A percentile compares a stretch with the other conserved stretches of the same genome.
phyloP scores from a whole-genome alignment of 2,113 vertebrate species.

The Ciconia stormi region DNA sequence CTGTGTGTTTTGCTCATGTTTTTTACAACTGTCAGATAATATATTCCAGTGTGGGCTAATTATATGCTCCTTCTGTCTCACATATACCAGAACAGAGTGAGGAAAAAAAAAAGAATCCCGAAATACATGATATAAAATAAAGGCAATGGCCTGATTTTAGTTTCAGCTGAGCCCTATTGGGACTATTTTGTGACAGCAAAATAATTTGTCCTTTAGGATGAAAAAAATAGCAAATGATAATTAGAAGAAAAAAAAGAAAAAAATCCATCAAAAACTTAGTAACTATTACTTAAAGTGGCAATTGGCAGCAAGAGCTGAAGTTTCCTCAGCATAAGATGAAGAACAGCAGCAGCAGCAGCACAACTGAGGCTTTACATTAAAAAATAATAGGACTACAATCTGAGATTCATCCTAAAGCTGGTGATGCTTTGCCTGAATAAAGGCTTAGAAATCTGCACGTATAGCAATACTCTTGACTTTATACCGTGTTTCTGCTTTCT shows the following conservation, averaged over 20 bases:
- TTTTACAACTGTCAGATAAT: not conserved
- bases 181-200: not conserved
- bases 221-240: not conserved
- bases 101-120: not conserved
- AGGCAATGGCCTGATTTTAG: not conserved
- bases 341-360: not conserved
- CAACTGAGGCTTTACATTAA: not conserved
- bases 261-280: not conserved
- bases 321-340: not conserved
- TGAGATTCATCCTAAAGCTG: not conserved
- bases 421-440: not conserved
- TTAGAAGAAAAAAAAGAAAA: not conserved
- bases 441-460: not conserved
- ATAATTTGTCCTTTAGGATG: not conserved
- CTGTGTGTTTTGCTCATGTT: fast-evolving
- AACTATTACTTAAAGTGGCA: not conserved
- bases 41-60: not conserved
- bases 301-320: not conserved
- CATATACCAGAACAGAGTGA: not conserved
- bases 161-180: not conserved
- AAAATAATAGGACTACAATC: not conserved
- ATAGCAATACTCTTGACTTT: not conserved
- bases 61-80: not conserved
- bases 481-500: not conserved
- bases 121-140: not conserved